Conservation (phyloP, 2,113 vertebrate genomes). For the Gopherus evgoodei region DNA sequence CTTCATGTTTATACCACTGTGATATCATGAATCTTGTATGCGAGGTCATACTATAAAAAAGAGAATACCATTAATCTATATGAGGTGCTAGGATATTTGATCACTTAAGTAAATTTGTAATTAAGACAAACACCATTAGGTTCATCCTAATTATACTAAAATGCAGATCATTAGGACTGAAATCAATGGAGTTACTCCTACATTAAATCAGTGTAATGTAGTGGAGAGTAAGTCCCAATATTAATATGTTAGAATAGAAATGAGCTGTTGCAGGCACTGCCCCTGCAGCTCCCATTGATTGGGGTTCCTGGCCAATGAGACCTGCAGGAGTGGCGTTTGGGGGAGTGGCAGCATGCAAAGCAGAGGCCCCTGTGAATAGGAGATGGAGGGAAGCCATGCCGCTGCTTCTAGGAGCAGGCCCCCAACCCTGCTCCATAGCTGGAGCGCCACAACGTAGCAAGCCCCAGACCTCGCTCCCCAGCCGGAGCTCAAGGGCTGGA, state of each 20-base stretch:
- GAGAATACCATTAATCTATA: conserved; percentile 68
- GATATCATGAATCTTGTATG: conserved; percentile 78
- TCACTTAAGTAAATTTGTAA: conserved; percentile 9
- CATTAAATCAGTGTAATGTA: background rate
- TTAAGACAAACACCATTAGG: background rate
- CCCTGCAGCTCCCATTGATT: too few relatives aligned
- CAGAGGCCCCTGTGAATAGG: too few relatives aligned
- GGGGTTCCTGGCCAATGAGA: too few relatives aligned
- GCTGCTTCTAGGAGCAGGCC: too few relatives aligned
- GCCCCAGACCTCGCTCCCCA: too few relatives aligned
- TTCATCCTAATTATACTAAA: background rate
- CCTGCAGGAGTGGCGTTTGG: too few relatives aligned
- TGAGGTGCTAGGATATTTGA: background rate
- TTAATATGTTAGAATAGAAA: background rate
- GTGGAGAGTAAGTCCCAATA: background rate
- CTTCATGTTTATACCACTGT: conserved; percentile 82
- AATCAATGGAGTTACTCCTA: background rate
- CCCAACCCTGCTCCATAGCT: too few relatives aligned
- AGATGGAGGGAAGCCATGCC: too few relatives aligned
- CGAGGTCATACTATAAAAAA: conserved; percentile 78
- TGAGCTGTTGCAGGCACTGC: background rate
- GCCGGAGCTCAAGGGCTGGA: too few relatives aligned
- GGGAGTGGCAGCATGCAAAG: too few relatives aligned
- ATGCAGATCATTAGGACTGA: background rate
- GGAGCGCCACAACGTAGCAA: too few relatives aligned